Evolutionary conservation across 2,797 vertebrate species (phyloP), one percentile per base, ranked within the genome.

Genomic region (Eospalax fontanierii): DNA sequence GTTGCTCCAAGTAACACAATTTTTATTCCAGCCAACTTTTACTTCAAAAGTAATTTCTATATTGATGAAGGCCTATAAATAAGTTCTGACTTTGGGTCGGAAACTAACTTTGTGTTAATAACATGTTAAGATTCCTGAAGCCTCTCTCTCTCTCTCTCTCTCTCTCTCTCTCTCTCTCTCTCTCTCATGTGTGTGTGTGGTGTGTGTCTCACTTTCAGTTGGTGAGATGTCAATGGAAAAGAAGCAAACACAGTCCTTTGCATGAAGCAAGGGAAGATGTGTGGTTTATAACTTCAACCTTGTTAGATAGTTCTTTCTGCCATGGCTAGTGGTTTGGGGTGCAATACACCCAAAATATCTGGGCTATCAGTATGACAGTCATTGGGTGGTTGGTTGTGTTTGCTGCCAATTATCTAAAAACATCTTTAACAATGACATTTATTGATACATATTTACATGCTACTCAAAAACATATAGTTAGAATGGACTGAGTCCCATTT

Each of bases 1-100:
- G n/a, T n/a, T 54, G 63, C 28, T 74, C 35, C 75, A 90, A 93
- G n/a, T 82, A 93, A 35, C 80, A 92, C 92, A 75, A 87, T 68
- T 79, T 89, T 84, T 54, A 92, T 96, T 46, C 68, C 87, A 94
- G 50, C 14, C 93, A 88, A 86, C 70, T 91, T 94, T 80, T 38
- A 78, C 43, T 73, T 96, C 57, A 78, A 83, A 91, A 94, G 38
- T 68, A 75, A 46, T 59, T 59, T 95, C 94, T 57, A 71, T 43
- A 38, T 28, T 96, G 70, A 76, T 79, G 35, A 35, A 11, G 16
- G 8, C 33, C 38, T 73, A 19, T 28, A 14, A 68, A 43, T 89
- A 61, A 91, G 14, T 84, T 93, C 38, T 57, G 28, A 90, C n/a
- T 79, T 54, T 75, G 35, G 10, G 12, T 74, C 15, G n/a, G 68